Base-by-base conservation (phyloP, 1,140 invertebrate species). In the Lucilia cuprina region DNA sequence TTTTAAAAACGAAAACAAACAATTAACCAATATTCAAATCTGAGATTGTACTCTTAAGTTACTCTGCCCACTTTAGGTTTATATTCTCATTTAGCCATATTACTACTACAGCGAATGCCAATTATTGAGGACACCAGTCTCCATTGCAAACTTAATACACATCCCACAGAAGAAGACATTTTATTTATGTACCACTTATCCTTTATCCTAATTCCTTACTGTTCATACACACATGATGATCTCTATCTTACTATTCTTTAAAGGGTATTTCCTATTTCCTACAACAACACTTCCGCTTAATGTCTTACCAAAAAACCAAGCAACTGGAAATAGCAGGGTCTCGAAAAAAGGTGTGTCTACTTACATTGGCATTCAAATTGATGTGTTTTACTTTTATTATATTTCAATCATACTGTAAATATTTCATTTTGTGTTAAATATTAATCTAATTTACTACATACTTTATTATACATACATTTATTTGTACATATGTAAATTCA, bases 381-480 rank as follows among this genome's bases (percentile, higher is more conserved):
- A 70, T 21, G 10, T 70, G 14, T 4, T 65, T 65, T n/a, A n/a
- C 9, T 70, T 70, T 12, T 70, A 21, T 70, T 19, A 21, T 70
- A 21, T 21, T 25, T 70, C 65, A 70, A 70, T 25, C 21, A 21
- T 70, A 70, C 21, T 70, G 65, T 70, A 70, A 70, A 70, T 70
- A 70, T 70, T 70, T 70, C 65, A 70, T 70, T 70, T 70, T 70
- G 65, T 70, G n/a, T 70, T 70, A 19, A 70, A 10, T 70, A 21
- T 70, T 70, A 70, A 70, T 70, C 9, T 70, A 70, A 70, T 70
- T 70, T 21, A 19, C 19, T 41, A 41, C 41, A 41, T 41, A 41
- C 41, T 41, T 41, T 41, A 70, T 70, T 21, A n/a, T 10, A 21
- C 65, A 70, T 25, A 19, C 65, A 70, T 70, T 19, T n/a, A 70